Percentiles rank a stretch among this genome's conserved stretches.
These are phyloP conservation scores for Watsonalla cultraria DNA, from an alignment of 2,888 invertebrate genomes.

Conservation along the genomic window DNA sequence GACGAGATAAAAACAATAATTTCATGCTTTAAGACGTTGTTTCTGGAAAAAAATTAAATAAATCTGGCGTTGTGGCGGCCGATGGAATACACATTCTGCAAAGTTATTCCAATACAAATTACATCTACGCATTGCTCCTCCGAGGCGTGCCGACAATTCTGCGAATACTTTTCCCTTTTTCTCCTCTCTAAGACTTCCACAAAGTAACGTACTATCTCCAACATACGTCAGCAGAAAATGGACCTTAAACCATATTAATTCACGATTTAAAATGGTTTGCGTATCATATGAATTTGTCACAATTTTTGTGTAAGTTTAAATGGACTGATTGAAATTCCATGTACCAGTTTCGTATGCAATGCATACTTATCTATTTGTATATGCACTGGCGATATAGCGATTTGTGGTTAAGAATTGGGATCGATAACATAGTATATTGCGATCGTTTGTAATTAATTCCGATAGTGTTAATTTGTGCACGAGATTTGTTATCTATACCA, in stretches of 20 bases:
- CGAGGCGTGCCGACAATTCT: conserved; percentile 73
- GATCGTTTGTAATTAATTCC: conserved; percentile 63
- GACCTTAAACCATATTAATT: conserved; percentile 8
- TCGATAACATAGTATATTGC: conserved; percentile 49
- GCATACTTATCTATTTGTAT: conserved; percentile 60
- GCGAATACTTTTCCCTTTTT: conserved; percentile 73
- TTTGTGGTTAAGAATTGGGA: conserved; percentile 38
- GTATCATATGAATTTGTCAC: conserved; percentile 12
- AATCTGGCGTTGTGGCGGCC: conserved; percentile 54
- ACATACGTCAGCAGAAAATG: conserved; percentile 10
- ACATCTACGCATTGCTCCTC: conserved; percentile 68
- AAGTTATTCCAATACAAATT: conserved; percentile 77
- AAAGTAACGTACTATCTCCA: conserved; percentile 23
- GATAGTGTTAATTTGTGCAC: conserved; percentile 61
- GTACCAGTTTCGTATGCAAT: conserved; percentile 68
- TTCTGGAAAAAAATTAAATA: conserved; percentile 77
- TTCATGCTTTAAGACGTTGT: conserved; percentile 68
- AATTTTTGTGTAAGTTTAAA: conserved; percentile 8
- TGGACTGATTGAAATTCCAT: conserved; percentile 75
- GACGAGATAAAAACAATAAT: conserved; percentile 77
- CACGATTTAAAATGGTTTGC: conserved; percentile 16
- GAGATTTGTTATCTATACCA: conserved; percentile 43
- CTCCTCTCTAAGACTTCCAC: conserved; percentile 50
- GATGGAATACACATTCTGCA: conserved; percentile 73
- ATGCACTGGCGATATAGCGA: conserved; percentile 59